Evolutionary conservation across 2,113 vertebrate species (phyloP).

Genomic region (Melanerpes formicivorus): DNA sequence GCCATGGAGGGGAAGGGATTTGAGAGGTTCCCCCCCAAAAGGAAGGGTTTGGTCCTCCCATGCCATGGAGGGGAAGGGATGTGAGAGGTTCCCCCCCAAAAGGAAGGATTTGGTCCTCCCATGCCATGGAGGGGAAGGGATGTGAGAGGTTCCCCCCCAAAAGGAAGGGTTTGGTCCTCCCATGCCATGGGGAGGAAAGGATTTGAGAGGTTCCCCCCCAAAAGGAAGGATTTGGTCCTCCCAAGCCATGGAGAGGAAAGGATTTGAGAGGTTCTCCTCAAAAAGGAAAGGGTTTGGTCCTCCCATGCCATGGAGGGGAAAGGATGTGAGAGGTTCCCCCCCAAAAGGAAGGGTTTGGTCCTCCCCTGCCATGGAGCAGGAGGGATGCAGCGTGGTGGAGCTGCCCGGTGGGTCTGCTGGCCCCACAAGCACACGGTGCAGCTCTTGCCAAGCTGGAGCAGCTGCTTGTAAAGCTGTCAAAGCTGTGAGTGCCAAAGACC

Average conservation of each 20-base stretch:
- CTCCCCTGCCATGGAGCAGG: rapidly evolving
- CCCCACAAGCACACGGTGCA: rapidly evolving
- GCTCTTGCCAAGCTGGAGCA: background rate
- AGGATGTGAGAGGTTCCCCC: too few relatives aligned
- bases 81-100: too few relatives aligned
- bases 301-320: rapidly evolving
- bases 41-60: background rate
- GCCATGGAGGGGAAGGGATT: too few relatives aligned
- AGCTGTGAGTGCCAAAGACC: background rate
- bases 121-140: rapidly evolving
- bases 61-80: too few relatives aligned
- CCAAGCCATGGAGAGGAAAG: rapidly evolving
- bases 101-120: background rate
- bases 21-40: too few relatives aligned
- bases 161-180: background rate
- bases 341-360: background rate
- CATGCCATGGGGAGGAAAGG: too few relatives aligned
- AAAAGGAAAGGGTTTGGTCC: background rate
- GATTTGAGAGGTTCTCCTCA: too few relatives aligned
- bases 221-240: background rate
- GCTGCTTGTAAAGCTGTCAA: background rate
- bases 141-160: too few relatives aligned
- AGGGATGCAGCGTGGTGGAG: rapidly evolving
- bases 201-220: too few relatives aligned
- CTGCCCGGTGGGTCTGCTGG: rapidly evolving